Evolutionary conservation across 2,888 invertebrate species (phyloP).

Genomic region (Syrista parreyssii): DNA sequence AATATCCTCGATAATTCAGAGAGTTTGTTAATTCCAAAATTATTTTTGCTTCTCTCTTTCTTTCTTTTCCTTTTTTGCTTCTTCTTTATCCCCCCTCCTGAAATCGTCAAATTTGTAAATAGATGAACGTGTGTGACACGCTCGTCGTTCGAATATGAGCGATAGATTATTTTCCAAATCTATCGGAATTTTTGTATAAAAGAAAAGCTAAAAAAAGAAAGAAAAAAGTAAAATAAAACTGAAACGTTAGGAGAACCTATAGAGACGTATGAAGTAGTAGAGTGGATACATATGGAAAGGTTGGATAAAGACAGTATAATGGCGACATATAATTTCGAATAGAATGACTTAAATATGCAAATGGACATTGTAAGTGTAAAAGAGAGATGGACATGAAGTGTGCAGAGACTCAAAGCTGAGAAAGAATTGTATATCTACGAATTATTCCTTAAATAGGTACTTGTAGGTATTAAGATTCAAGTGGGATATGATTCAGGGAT

Average conservation of each 20-base stretch:
- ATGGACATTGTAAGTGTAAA: neutral
- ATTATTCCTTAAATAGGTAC: neutral
- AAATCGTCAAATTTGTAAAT: neutral
- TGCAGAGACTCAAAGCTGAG: neutral
- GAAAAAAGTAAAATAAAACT: neutral
- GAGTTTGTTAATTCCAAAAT: slow-evolving; percentile 20
- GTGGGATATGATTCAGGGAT: neutral
- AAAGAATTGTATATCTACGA: neutral
- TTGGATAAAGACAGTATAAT: neutral
- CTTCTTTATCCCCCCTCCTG: neutral
- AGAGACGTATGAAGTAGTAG: neutral
- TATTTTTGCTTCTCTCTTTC: slow-evolving; percentile 10
- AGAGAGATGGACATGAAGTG: neutral
- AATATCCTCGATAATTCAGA: neutral
- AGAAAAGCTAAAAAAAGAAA: slow-evolving; percentile 20
- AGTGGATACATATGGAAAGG: neutral
- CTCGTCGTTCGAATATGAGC: slow-evolving; percentile 28
- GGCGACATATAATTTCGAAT: neutral
- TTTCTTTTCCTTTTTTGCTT: neutral
- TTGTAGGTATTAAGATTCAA: neutral
- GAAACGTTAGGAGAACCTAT: neutral
- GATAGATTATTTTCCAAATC: slow-evolving; percentile 46
- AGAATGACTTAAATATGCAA: neutral
- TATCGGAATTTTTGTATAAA: slow-evolving; percentile 37
- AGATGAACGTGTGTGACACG: slow-evolving; percentile 28